Conservation (phyloP, 2,113 vertebrate species). For the Vidua chalybeata region DNA sequence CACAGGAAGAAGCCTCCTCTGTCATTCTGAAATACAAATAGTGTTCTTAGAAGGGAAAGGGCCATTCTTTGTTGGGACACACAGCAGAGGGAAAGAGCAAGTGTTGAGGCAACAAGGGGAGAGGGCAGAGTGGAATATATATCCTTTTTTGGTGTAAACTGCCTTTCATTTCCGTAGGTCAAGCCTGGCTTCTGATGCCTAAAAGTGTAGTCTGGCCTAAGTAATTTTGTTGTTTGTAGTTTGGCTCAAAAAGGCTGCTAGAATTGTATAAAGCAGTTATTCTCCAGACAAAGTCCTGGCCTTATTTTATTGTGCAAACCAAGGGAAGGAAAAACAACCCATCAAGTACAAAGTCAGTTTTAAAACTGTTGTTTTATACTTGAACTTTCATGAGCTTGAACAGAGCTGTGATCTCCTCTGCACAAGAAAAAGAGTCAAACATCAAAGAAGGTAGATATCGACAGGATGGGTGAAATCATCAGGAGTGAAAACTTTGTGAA, state of each 20-base stretch:
- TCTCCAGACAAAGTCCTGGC: neutral
- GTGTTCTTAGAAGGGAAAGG: neutral
- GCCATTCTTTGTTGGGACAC: neutral
- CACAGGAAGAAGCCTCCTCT: neutral
- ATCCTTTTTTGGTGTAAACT: neutral
- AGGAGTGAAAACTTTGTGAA: constrained; percentile 43
- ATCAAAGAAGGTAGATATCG: constrained; percentile 52
- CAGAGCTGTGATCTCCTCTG: constrained; percentile 16
- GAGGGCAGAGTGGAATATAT: neutral
- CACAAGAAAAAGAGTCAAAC: constrained; percentile 27
- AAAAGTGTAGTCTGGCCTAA: neutral
- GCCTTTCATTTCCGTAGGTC: neutral
- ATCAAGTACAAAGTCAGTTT: neutral
- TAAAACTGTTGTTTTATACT: constrained; percentile 1
- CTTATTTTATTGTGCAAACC: neutral
- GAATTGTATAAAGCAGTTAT: accelerated
- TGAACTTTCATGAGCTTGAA: constrained; percentile 10
- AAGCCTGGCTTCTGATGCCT: neutral
- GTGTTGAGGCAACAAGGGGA: neutral
- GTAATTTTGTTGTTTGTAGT: neutral
- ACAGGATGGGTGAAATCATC: constrained; percentile 44
- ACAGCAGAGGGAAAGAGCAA: neutral
- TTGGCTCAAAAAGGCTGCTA: neutral
- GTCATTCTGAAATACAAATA: neutral
- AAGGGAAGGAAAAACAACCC: neutral